Evolutionary conservation across 1,140 invertebrate genomes (phyloP).

Genomic region (Semibalanus balanoides): DNA sequence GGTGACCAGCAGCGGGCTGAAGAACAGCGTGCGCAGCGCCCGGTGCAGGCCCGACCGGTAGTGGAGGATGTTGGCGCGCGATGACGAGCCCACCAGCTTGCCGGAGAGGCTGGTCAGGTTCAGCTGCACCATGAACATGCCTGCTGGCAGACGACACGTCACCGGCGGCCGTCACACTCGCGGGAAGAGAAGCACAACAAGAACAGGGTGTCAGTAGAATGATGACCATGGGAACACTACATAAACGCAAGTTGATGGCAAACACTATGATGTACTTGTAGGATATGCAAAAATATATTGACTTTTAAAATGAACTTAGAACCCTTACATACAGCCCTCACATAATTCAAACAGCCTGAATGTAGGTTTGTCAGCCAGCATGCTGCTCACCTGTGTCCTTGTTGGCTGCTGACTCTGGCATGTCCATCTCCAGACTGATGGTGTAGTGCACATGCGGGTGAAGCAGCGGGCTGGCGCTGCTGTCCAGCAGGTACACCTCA

Average conservation of each 20-base stretch:
- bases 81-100: not conserved
- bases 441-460: not conserved
- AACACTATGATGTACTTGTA: too few species aligned
- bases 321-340: too few species aligned
- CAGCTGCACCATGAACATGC: not conserved
- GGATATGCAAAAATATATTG: too few species aligned
- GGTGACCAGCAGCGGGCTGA: not conserved
- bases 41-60: not conserved
- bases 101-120: not conserved
- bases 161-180: too few species aligned
- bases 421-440: not conserved
- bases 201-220: too few species aligned
- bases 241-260: too few species aligned
- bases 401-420: not conserved
- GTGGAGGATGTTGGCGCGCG: not conserved
- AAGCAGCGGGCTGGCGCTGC: not conserved
- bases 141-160: not conserved
- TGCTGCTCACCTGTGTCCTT: not conserved
- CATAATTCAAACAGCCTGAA: too few species aligned
- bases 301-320: too few species aligned
- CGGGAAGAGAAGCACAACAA: too few species aligned
- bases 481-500: not conserved
- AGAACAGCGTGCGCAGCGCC: not conserved
- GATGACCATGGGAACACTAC: too few species aligned
- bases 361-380: too few species aligned